Percentiles rank a stretch among this genome's conserved stretches.
Conservation (phyloP, 2,888 invertebrate genomes). For the Tetropium fuscum region DNA sequence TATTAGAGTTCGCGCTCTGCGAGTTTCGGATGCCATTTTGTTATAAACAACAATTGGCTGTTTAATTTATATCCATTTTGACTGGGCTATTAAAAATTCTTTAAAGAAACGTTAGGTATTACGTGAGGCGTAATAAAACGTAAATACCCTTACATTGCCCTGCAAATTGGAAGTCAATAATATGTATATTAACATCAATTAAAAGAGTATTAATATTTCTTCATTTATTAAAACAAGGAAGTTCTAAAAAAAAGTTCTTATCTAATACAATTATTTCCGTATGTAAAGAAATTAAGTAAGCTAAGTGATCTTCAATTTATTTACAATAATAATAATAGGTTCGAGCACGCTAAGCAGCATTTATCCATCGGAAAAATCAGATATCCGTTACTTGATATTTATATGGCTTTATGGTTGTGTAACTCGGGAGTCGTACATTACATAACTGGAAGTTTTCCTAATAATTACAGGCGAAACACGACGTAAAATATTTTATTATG, state of each 20-base stretch:
- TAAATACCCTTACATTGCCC: too few species aligned
- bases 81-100: too few species aligned
- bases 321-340: constrained; percentile 4
- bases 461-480: constrained; percentile 50
- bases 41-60: too few species aligned
- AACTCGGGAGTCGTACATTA: constrained; percentile 21
- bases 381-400: constrained; percentile 25
- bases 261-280: constrained; percentile 19
- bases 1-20: too few species aligned
- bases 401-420: constrained; percentile 18
- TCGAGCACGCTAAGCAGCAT: constrained; percentile 16
- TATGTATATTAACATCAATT: too few species aligned
- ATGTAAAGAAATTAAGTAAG: constrained; percentile 16
- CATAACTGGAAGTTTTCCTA: constrained; percentile 42
- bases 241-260: constrained; percentile 27
- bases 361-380: constrained; percentile 15
- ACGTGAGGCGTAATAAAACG: too few species aligned
- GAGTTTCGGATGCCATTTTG: too few species aligned
- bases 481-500: constrained; percentile 56
- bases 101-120: too few species aligned
- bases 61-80: too few species aligned
- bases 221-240: too few species aligned
- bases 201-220: too few species aligned
- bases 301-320: constrained; percentile 19
- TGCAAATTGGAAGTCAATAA: too few species aligned